Evolutionary conservation across 1,140 invertebrate species (phyloP).

Genomic region (Atta colombica): DNA sequence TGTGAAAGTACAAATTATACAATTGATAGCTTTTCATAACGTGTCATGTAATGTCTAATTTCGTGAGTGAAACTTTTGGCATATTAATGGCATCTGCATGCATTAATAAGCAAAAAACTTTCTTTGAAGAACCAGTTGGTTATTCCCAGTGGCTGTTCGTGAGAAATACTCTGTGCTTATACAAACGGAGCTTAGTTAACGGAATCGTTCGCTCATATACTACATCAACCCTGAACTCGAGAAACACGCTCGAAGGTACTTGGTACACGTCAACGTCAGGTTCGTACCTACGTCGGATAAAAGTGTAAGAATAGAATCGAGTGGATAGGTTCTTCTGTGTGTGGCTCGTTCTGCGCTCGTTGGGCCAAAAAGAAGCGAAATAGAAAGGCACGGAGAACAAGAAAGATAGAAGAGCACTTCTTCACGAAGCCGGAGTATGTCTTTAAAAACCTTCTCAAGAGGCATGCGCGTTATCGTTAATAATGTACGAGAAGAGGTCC

Average conservation of each 20-base stretch:
- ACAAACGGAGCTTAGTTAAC: slow-evolving; percentile 68
- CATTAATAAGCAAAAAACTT: slow-evolving; percentile 51
- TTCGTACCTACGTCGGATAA: slow-evolving; percentile 57
- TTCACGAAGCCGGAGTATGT: slow-evolving; percentile 24
- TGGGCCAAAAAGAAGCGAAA: slow-evolving; percentile 16
- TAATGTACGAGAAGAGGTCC: slow-evolving; percentile 47
- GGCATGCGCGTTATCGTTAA: slow-evolving; percentile 62
- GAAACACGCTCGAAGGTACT: slow-evolving; percentile 64
- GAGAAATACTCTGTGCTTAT: slow-evolving; percentile 65
- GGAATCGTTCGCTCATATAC: slow-evolving; percentile 72
- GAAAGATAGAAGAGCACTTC: slow-evolving; percentile 48
- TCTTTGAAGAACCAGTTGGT: slow-evolving; percentile 20
- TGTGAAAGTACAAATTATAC: slow-evolving; percentile 22
- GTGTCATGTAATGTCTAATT: slow-evolving; percentile 18
- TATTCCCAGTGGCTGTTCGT: slow-evolving; percentile 59
- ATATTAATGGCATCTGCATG: slow-evolving; percentile 48
- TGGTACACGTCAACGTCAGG: slow-evolving; percentile 74
- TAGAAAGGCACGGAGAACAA: neutral
- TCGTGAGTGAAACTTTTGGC: slow-evolving; percentile 25
- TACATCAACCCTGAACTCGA: slow-evolving; percentile 65
- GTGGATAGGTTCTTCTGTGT: slow-evolving; percentile 56
- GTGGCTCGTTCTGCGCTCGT: neutral
- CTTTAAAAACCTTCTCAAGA: slow-evolving; percentile 63
- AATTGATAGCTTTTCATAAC: slow-evolving; percentile 14
- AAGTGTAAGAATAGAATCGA: slow-evolving; percentile 73